Evolutionary conservation across 1,140 invertebrate species (phyloP), one percentile per base, ranked within the genome.

Genomic region (Pseudomyrmex concolor): DNA sequence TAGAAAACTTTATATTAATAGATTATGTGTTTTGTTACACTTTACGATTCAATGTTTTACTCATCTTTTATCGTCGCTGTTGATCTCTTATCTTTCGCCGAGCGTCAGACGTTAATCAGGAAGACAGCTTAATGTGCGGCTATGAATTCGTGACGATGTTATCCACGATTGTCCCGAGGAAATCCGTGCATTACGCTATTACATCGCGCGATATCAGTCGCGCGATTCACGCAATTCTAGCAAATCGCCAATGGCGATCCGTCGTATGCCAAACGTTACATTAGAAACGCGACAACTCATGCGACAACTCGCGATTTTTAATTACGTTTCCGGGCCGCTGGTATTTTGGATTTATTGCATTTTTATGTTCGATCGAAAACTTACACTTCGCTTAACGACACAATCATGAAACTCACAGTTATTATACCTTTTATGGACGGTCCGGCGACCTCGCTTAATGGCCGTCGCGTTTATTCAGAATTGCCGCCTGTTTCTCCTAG

Each of bases 281-380:
- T 15, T 19, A 5, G 34, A 60, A 45, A 45, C 62, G 57, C 25
- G 45, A 63, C 43, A 73, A 67, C 59, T 25, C 43, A 25, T 12
- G 45, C 5, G 4, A 34, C 7, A 13, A 51, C 15, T 17, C 62
- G 80, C 66, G 71, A 85, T 77, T 87, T 91, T 91, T 92, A 90
- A 91, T 92, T 92, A 88, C 90, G 82, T 78, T 90, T 85, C 74
- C 72, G 70, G 62, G 71, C 55, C 19, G 43, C 71, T 45, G 64
- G 67, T 76, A 59, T 84, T 63, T 2, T 68, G 22, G 70, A 76
- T 92, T 91, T 89, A 91, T 89, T 85, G 85, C 86, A 73, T 48
- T 89, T 82, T 91, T 89, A 78, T 86, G 50, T 34, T 60, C 82
- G 60, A 89, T 87, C 85, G 67, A 72, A 77, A 83, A 48, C 43